Base-by-base conservation (phyloP, 2,113 vertebrate genomes). In the Gulo gulo region DNA sequence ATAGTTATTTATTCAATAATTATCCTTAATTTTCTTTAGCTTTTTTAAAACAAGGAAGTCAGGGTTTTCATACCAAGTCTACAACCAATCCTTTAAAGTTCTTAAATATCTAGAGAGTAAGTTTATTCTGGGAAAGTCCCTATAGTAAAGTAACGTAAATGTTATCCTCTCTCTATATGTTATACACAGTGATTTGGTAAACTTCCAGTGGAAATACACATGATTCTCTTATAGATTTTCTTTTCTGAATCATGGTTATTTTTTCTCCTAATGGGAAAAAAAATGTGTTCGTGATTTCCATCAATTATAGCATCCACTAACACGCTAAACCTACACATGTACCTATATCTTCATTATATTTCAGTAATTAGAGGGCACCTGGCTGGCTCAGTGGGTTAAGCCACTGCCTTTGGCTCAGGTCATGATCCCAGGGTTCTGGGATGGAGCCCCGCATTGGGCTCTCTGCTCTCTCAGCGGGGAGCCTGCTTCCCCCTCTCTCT, bases 41-140 rank as follows among this genome's bases (percentile, higher is more conserved):
- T 31, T 97, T 98, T 97, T 97, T 94, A 91, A 98, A 98, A 97
- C 83, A 98, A 94, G 84, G 59, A 95, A 98, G 42, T 57, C 82
- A 23, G 14, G 82, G 16, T 96, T 95, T 96, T 96, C 76, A 76
- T 76, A 87, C n/a, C 65, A 84, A 82, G 8, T 39, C 34, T 95
- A 88, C 86, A 98, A 93, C 87, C 92, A 73, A 95, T 69, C 69
- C 0, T 0, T 78, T 20, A 1, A 63, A 87, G 96, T 98, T 98
- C 97, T 39, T 98, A 94, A 97, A 79, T 97, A 98, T 98, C 94
- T 91, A 96, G 50, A 95, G 42, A 69, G 23, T 83, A 78, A 65
- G 61, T 34, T 89, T 71, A 89, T 80, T 89, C 16, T 83, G 67
- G 61, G 29, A 79, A 65, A 69, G 6, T 6, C 74, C 36, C 12